Evolutionary conservation across 2,113 vertebrate genomes (phyloP).

Genomic region (Choloepus hoffmanni): DNA sequence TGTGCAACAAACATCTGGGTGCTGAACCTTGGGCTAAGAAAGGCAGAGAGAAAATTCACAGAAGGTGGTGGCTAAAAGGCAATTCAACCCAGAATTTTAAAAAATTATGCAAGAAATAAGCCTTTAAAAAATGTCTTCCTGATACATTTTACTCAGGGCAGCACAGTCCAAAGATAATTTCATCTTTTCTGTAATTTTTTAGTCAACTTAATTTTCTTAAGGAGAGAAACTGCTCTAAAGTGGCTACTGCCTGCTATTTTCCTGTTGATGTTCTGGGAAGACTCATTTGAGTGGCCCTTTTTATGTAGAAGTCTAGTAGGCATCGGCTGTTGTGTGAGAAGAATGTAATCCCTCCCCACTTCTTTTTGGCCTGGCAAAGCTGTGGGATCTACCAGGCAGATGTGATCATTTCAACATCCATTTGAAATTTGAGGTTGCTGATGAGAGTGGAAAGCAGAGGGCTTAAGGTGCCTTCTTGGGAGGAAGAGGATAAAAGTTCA

Average conservation of each 20-base stretch:
- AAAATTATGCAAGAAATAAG: slow-evolving; percentile 73
- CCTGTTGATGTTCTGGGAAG: not conserved
- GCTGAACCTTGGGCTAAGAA: slow-evolving; percentile 72
- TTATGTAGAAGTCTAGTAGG: not conserved
- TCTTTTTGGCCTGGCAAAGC: not conserved
- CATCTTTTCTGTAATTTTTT: slow-evolving; percentile 58
- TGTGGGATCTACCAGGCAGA: not conserved
- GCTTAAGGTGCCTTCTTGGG: not conserved
- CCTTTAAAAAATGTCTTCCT: slow-evolving; percentile 80
- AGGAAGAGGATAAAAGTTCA: not conserved
- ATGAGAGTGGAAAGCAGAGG: not conserved
- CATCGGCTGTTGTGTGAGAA: not conserved
- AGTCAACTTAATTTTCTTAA: not conserved
- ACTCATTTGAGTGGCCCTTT: not conserved
- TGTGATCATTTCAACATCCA: not conserved
- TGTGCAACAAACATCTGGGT: slow-evolving; percentile 86
- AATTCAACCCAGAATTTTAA: slow-evolving; percentile 66
- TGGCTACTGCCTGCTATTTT: not conserved
- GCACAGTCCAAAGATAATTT: slow-evolving; percentile 73
- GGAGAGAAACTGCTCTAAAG: not conserved
- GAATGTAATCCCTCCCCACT: not conserved
- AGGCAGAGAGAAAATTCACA: slow-evolving; percentile 55
- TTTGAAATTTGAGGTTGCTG: not conserved
- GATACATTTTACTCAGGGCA: slow-evolving; percentile 65
- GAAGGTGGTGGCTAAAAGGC: slow-evolving; percentile 58